A percentile compares a stretch with the other conserved stretches of the same genome.
Conservation (phyloP, 2,888 invertebrate genomes). For the Formica aserva region DNA sequence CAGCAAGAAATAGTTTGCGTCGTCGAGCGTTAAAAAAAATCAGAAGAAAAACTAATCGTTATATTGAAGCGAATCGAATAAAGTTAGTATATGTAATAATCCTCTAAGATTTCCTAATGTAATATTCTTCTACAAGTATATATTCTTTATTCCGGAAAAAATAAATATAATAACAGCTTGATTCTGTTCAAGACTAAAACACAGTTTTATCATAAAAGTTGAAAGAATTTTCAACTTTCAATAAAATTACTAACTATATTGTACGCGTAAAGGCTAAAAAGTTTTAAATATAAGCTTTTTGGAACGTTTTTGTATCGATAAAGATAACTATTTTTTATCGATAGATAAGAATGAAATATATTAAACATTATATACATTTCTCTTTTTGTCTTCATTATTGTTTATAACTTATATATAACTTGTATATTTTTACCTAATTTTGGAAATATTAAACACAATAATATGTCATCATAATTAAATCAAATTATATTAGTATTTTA, state of each 20-base stretch:
- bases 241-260: slow-evolving; percentile 36
- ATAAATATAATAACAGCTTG: slow-evolving; percentile 27
- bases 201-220: neutral
- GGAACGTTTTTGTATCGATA: slow-evolving; percentile 5
- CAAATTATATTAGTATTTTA: slow-evolving; percentile 15
- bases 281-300: slow-evolving; percentile 24
- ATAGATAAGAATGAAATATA: neutral
- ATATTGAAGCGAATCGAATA: neutral
- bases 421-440: neutral
- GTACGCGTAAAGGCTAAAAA: slow-evolving; percentile 9
- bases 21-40: slow-evolving; percentile 3
- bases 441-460: neutral
- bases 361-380: slow-evolving; percentile 13
- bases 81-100: slow-evolving; percentile 8
- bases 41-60: neutral
- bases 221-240: slow-evolving; percentile 30
- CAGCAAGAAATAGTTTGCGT: neutral
- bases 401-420: neutral
- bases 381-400: slow-evolving; percentile 5
- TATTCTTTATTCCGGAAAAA: neutral
- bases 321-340: neutral
- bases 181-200: slow-evolving; percentile 7
- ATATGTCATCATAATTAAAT: neutral
- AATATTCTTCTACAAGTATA: neutral
- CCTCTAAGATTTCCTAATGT: neutral